Evolutionary conservation across 2,888 invertebrate species (phyloP).

Genomic region (Nebria brevicollis): DNA sequence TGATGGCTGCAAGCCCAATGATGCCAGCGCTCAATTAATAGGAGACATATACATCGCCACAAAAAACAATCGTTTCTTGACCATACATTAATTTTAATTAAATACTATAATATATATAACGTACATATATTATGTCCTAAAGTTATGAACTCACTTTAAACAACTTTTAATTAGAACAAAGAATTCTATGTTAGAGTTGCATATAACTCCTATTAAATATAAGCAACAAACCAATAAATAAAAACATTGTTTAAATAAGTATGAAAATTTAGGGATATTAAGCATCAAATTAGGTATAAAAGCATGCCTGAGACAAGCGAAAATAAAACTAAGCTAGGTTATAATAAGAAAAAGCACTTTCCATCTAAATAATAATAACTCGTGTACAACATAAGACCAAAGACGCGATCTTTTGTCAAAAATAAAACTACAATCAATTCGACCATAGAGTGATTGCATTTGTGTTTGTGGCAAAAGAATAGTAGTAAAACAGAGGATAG

Average conservation of each 20-base stretch:
- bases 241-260: not conserved
- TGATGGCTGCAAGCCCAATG: not conserved
- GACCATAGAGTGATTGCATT: not conserved
- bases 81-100: no score
- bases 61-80: not conserved
- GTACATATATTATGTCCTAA: no score
- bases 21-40: not conserved
- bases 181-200: not conserved
- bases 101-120: no score
- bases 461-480: constrained; percentile 22
- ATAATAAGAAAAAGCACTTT: not conserved
- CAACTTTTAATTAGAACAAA: not conserved
- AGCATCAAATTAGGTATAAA: not conserved
- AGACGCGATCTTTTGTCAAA: not conserved
- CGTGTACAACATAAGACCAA: not conserved
- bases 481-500: constrained; percentile 19
- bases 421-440: not conserved
- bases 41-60: not conserved
- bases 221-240: not conserved
- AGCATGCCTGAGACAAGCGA: not conserved
- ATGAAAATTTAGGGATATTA: not conserved
- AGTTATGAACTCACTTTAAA: no score
- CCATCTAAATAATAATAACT: not conserved
- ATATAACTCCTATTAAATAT: not conserved
- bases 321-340: not conserved